phyloP scores from a whole-genome alignment of 2,113 vertebrate species.

The Hypanus sabinus region DNA sequence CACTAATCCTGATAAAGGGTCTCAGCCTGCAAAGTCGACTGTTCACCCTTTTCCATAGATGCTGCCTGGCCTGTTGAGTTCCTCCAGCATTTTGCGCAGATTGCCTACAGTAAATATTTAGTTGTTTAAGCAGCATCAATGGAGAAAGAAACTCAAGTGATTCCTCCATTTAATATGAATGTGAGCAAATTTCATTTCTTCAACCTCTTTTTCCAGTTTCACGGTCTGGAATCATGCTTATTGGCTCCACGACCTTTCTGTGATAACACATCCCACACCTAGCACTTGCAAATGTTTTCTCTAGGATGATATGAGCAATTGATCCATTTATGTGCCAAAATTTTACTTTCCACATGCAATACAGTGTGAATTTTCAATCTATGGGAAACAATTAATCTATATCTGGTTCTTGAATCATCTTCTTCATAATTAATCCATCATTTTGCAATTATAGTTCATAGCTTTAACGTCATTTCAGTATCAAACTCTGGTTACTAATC shows the following conservation, averaged over 20 bases:
- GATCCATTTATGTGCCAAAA: not conserved
- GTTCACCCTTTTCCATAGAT: too few relatives aligned
- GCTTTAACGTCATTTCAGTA: not conserved
- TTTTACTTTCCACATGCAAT: not conserved
- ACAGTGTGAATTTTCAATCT: not conserved
- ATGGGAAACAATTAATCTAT: not conserved
- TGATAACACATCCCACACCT: not conserved
- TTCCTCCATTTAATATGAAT: not conserved
- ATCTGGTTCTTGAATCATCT: not conserved
- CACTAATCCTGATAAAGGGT: too few relatives aligned
- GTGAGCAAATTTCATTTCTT: not conserved
- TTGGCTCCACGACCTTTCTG: not conserved
- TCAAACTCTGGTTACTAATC: not conserved
- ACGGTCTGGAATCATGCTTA: not conserved
- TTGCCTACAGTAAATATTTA: too few relatives aligned
- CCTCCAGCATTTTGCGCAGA: too few relatives aligned
- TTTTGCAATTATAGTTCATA: not conserved
- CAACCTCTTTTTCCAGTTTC: not conserved
- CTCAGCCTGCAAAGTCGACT: too few relatives aligned
- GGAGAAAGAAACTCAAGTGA: too few relatives aligned
- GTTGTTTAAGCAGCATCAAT: too few relatives aligned
- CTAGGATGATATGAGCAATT: not conserved
- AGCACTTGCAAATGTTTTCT: not conserved
- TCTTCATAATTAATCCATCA: not conserved
- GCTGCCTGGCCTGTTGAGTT: too few relatives aligned